Base-by-base conservation (phyloP, 1,140 invertebrate genomes). In the Drosophila quadrilineata region DNA sequence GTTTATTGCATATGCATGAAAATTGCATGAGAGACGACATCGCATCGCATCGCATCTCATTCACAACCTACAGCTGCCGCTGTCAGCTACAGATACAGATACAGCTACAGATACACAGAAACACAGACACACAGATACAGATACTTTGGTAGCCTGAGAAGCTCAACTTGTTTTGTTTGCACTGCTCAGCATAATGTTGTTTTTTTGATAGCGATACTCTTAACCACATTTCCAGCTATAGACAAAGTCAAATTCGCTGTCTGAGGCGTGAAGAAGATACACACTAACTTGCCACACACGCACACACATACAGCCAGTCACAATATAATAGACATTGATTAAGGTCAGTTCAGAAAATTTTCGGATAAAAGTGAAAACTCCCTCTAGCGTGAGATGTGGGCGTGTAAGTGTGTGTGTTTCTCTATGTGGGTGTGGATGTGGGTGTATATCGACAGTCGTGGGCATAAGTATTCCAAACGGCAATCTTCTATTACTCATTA, bases 281-380 rank as follows among this genome's bases (percentile, higher is more conserved):
- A 24, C 17, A 56, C 19, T 22, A 22, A 24, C 68, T 59, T 64
- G 64, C 57, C 53, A 69, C 63, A 63, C 59, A 26, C 29, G 29
- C 17, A 45, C 38, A 48, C 9, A 46, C 19, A 21, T 14, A 58
- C 10, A 35, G n/a, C 4, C 21, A 56, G 14, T 21, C 67, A 9
- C 76, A 80, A 80, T 41, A 40, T 41, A 24, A 50, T 33, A 60
- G 57, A 58, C 68, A 72, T 82, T 82, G 76, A 82, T 82, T 82
- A 82, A 82, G 76, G 76, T 82, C 76, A 82, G 76, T 82, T 82
- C n/a, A n/a, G n/a, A 73, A 73, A 69, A 75, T 72, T 76, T 72
- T 41, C 54, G 38, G n/a, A n/a, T n/a, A 73, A 82, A 82, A 82
- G 76, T 82, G 76, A 82, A 82, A n/a, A 82, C 65, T 59, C 62